Percentiles rank a stretch among this genome's conserved stretches.
These are phyloP conservation scores for Halcyon senegalensis DNA, from an alignment of 2,113 vertebrate genomes.

Conservation along the genomic window DNA sequence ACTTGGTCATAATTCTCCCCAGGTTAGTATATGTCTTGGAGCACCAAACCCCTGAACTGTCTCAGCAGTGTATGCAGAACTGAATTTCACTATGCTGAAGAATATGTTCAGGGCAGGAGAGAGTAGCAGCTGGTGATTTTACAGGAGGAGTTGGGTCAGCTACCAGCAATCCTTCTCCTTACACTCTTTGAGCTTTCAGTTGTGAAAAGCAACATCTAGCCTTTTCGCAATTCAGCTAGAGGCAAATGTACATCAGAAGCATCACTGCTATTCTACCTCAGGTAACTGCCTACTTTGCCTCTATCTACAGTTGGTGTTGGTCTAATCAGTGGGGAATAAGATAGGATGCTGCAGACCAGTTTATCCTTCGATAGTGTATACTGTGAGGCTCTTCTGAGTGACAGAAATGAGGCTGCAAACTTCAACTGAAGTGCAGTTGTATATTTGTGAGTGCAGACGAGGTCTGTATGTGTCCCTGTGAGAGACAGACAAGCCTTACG, in stretches of 20 bases:
- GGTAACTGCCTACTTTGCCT: not conserved
- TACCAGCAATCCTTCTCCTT: not conserved
- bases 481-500: fast-evolving
- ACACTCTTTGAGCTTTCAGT: not conserved
- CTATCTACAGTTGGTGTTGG: not conserved
- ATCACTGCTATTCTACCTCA: not conserved
- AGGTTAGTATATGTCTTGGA: not conserved
- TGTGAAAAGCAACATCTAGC: not conserved
- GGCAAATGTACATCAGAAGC: not conserved
- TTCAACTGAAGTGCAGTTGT: not conserved
- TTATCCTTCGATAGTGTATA: not conserved
- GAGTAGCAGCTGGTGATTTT: not conserved
- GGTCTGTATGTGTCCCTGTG: not conserved
- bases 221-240: not conserved
- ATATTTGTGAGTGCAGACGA: not conserved
- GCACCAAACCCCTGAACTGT: not conserved
- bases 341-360: not conserved
- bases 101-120: not conserved
- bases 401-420: not conserved
- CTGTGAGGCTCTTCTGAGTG: not conserved
- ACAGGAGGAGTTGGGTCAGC: not conserved
- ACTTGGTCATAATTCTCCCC: not conserved
- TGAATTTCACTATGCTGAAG: not conserved
- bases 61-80: not conserved
- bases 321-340: not conserved